These are phyloP conservation scores for Bhutanitis thaidina DNA, from an alignment of 2,888 invertebrate genomes.

Conservation along the genomic window DNA sequence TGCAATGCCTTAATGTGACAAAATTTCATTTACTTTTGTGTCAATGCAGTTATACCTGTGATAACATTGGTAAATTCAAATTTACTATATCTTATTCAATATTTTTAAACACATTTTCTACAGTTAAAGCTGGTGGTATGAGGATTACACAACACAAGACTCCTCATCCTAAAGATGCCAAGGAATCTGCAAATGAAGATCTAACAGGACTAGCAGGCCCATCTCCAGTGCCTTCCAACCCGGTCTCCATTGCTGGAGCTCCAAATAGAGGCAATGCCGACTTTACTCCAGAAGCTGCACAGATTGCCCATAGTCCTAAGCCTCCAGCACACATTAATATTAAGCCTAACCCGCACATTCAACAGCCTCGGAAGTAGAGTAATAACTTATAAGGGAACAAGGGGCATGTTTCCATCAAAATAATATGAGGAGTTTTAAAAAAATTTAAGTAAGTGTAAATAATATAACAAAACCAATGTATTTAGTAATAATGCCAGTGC, in stretches of 20 bases:
- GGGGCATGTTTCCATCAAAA: conserved; percentile 30
- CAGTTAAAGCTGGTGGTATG: conserved; percentile 96
- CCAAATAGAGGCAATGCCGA: conserved; percentile 91
- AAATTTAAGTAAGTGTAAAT: neutral
- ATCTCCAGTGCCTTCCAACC: conserved; percentile 87
- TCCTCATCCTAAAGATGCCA: conserved; percentile 82
- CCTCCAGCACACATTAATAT: conserved; percentile 83
- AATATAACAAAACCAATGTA: too few relatives aligned
- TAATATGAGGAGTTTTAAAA: conserved; percentile 10
- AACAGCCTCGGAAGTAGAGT: conserved; percentile 92
- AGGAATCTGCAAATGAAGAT: conserved; percentile 83
- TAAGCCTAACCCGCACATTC: conserved; percentile 86
- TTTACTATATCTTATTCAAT: too few relatives aligned
- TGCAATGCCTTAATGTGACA: too few relatives aligned
- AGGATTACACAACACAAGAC: conserved; percentile 93
- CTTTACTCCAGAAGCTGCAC: conserved; percentile 93
- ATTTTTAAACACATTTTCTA: neutral
- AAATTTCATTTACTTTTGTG: too few relatives aligned
- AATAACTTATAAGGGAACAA: conserved; percentile 8
- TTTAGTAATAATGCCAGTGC: too few relatives aligned
- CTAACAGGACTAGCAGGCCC: conserved; percentile 86
- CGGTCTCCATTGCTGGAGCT: conserved; percentile 87
- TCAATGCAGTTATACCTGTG: too few relatives aligned
- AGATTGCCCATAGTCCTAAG: conserved; percentile 90
- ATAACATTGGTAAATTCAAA: too few relatives aligned